Evolutionary conservation across 2,797 vertebrate genomes (phyloP), one percentile per base, ranked within the genome.

Genomic region (Enteromius anoplus): DNA sequence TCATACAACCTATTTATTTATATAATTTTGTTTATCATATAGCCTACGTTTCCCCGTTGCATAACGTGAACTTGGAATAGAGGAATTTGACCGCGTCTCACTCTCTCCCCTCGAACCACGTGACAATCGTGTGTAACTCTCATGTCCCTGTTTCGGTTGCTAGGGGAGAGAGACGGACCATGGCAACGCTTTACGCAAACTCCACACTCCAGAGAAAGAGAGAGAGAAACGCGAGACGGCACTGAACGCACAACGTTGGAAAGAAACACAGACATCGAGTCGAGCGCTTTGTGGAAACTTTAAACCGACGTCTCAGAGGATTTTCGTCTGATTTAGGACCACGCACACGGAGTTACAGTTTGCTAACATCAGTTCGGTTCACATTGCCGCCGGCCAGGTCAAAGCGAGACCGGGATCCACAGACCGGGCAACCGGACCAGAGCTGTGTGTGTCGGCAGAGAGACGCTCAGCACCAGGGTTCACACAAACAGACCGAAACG

Each of bases 101-200:
- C 60, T 79, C 73, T 49, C 60, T 76, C 58, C 81, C 78, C 62
- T 9, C 87, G 85, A 89, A 92, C 90, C 91, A 91, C 92, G 93
- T 93, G 92, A 94, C 78, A 62, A 32, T 58, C 65, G 75, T 87
- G 88, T 85, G 83, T 75, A 66, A 81, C 85, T 86, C 76, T 64
- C 69, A 76, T 81, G 81, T 88, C 92, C 85, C 88, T 89, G 88
- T 89, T 93, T 90, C 83, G 85, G 91, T 94, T 93, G 89, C 86
- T 88, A 88, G 89, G 88, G 78, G 80, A 83, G 84, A 83, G 81
- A 82, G 69, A 78, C 84, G 85, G 85, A 84, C 84, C 84, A 83
- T 85, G 84, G 75, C 88, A 88, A 90, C 87, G 89, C 85, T 90
- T 89, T 83, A 83, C 68, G 84, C 88, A 91, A 91, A 89, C 84